Conservation (phyloP, 2,888 invertebrate species). For the Camponotus fellah region DNA sequence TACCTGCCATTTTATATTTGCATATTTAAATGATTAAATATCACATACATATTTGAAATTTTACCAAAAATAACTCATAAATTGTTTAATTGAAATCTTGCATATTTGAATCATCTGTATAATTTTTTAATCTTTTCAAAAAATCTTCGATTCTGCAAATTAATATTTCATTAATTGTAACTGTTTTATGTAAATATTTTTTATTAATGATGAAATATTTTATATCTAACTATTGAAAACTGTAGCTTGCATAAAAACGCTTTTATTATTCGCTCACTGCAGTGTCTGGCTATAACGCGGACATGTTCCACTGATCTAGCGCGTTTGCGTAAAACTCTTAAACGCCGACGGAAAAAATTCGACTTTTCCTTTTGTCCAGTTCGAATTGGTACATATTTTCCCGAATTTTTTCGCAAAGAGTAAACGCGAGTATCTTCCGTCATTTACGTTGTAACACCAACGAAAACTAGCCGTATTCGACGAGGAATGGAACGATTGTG, state of each 20-base stretch:
- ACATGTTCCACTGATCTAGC: not conserved
- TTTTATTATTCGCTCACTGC: not conserved
- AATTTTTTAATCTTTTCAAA: not conserved
- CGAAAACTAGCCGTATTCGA: conserved; percentile 35
- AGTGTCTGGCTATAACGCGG: not conserved
- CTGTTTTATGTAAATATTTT: too few relatives aligned
- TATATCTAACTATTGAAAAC: not conserved
- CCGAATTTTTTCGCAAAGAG: conserved; percentile 36
- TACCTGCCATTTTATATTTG: not conserved
- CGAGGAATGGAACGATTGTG: conserved; percentile 52
- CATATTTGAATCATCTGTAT: not conserved
- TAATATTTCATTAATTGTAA: not conserved
- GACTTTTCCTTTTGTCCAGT: not conserved
- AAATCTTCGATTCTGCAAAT: not conserved
- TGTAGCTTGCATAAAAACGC: not conserved
- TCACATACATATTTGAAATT: not conserved
- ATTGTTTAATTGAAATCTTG: not conserved
- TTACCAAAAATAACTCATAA: not conserved
- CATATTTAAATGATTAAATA: not conserved
- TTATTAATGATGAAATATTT: too few relatives aligned
- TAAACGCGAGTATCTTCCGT: conserved; percentile 42
- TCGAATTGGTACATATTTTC: conserved; percentile 22
- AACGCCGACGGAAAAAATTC: not conserved
- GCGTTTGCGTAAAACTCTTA: not conserved
- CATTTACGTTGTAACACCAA: conserved; percentile 25